Evolutionary conservation across 2,888 invertebrate species (phyloP).

Genomic region (Odontocerum albicorne): DNA sequence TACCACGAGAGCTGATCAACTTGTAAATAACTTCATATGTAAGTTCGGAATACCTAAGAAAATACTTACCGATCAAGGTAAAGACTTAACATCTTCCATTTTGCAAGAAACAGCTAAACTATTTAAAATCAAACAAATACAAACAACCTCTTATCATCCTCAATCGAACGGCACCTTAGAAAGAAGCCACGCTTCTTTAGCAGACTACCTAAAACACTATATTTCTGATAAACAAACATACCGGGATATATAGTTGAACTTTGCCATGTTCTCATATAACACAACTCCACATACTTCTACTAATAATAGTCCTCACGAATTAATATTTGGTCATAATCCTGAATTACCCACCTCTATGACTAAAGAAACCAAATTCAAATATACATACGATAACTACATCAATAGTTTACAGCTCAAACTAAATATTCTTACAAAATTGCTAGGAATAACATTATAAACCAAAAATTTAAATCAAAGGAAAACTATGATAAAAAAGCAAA

Average conservation of each 20-base stretch:
- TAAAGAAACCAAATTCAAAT: constrained; percentile 36
- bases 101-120: constrained; percentile 39
- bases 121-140: constrained; percentile 40
- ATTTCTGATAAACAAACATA: constrained; percentile 39
- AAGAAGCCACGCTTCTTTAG: constrained; percentile 40
- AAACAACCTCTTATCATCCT: constrained; percentile 40
- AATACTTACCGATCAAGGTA: constrained; percentile 57
- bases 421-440: constrained; percentile 37
- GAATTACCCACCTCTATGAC: constrained; percentile 35
- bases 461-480: constrained; percentile 37
- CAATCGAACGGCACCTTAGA: constrained; percentile 41
- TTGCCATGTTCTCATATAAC: constrained; percentile 40
- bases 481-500: too few species aligned
- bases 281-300: constrained; percentile 39
- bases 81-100: constrained; percentile 46
- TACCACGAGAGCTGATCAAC: constrained; percentile 38
- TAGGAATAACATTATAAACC: constrained; percentile 35
- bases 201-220: constrained; percentile 40
- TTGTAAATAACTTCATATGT: constrained; percentile 37
- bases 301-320: constrained; percentile 39
- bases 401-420: constrained; percentile 32
- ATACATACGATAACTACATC: constrained; percentile 38
- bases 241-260: constrained; percentile 41
- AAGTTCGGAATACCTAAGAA: constrained; percentile 46
- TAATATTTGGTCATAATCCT: constrained; percentile 39